Evolutionary conservation across 2,797 vertebrate species (phyloP), one percentile per base, ranked within the genome.

Genomic region (Cottoperca gobio): DNA sequence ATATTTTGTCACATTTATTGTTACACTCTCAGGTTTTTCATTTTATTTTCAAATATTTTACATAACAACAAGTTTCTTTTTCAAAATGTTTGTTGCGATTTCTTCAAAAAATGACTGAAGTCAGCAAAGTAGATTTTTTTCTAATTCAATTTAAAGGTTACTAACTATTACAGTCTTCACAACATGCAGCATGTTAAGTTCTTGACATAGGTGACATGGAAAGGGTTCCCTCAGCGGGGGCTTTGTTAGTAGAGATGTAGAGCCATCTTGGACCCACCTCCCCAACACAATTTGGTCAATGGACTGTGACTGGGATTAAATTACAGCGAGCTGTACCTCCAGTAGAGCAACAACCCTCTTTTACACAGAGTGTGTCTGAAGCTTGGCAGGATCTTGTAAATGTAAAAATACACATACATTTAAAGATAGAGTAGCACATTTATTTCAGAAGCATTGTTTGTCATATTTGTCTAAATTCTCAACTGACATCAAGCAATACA

Each of bases 281-380:
- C 28, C 7, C 40, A 24, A 50, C 26, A 46, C 33, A 43, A 24
- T 49, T 11, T 43, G 28, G 43, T 12, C 57, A 65, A 42, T 62
- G 58, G 61, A 68, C 60, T 55, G 64, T 63, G 71, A 78, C 65
- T 17, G n/a, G 14, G 26, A 73, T 72, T 62, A 61, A 3, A 16
- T 70, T 70, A 58, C 58, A 78, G 71, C n/a, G 3, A 42, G 42
- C 49, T 68, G 33, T 21, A 58, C 6, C 35, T 69, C 42, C 21
- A 35, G 55, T 60, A 46, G 28, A 62, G 46, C 33, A 40, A 40
- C 26, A 46, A 9, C 2, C n/a, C 13, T 28, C 5, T 52, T 68
- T 24, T 33, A 39, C 24, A 31, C 35, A 39, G 24, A 31, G 35
- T 3, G 1, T 5, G 40, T 45, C 39, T 45, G 16, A 50, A 68